Percentiles rank a stretch among this genome's conserved stretches.
Evolutionary conservation across 2,797 vertebrate species (phyloP).

Genomic region (Chaetodon trifasciatus): DNA sequence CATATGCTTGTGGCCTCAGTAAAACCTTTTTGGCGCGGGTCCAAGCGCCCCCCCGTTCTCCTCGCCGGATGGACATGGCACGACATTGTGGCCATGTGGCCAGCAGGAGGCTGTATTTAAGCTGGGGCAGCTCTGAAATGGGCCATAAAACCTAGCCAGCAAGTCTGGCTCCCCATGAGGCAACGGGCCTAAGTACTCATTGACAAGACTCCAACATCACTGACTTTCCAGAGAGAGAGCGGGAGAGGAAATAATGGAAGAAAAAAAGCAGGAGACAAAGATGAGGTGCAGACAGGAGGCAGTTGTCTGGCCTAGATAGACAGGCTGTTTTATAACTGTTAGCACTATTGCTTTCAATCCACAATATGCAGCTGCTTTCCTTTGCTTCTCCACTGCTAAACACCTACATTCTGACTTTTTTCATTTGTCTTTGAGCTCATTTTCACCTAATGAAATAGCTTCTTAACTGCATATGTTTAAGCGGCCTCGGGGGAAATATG

Average conservation of each 20-base stretch:
- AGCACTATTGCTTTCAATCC: constrained; percentile 50
- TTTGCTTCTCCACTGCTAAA: constrained; percentile 18
- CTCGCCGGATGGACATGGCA: constrained; percentile 76
- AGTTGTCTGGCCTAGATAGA: constrained; percentile 58
- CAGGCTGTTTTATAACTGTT: constrained; percentile 57
- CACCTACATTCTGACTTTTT: constrained; percentile 12
- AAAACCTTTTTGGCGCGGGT: constrained; percentile 74
- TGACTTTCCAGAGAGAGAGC: constrained; percentile 57
- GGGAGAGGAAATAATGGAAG: constrained; percentile 57
- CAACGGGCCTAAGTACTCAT: constrained; percentile 79
- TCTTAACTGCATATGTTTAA: constrained; percentile 19
- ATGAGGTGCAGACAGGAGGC: constrained; percentile 69
- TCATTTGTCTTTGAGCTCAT: constrained; percentile 21
- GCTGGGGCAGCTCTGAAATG: constrained; percentile 78
- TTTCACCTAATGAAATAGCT: constrained; percentile 18
- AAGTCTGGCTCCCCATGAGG: constrained; percentile 82
- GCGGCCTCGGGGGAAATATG: constrained; percentile 31
- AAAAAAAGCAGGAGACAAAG: constrained; percentile 51
- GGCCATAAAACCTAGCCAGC: constrained; percentile 82
- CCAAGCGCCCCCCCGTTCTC: constrained; percentile 46
- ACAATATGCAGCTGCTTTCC: constrained; percentile 24
- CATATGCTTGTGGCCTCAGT: constrained; percentile 76
- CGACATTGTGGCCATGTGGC: constrained; percentile 80
- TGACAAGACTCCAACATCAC: constrained; percentile 80
- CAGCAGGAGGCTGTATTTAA: constrained; percentile 83